Evolutionary conservation across 2,797 vertebrate genomes (phyloP), one percentile per base, ranked within the genome.

Genomic region (Bucorvus abyssinicus): DNA sequence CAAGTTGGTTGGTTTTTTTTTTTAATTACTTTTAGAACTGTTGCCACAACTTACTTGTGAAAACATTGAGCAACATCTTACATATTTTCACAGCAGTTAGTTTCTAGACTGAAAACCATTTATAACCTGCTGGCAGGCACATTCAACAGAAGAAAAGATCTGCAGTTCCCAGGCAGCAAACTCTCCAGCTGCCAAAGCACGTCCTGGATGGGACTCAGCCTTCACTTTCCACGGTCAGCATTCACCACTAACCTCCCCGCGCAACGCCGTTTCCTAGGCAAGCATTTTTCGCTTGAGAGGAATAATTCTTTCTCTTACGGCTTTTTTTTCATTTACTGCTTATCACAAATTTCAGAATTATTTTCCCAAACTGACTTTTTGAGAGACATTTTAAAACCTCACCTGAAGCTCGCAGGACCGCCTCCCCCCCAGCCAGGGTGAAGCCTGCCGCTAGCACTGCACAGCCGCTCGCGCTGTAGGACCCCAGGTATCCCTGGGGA

Each of bases 131-230:
- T 42, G 42, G 61, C 44, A 60, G 11, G 6, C 56, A 19, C 26
- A 20, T 12, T n/a, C 17, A n/a, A 53, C 71, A 5, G 6, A 52
- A 49, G 30, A 32, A 45, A 26, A 36, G 21, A 36, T n/a, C 20
- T 49, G 55, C 11, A 60, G 29, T 19, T 47, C 29, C 29, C 10
- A 45, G 20, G 30, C 34, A 52, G 15, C 2, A n/a, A 75, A 12
- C 17, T 26, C 36, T 23, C 14, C 42, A 40, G 7, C 16, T 26
- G 60, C 61, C 27, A 15, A 22, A 78, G 14, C 16, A 24, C 0
- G 0, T 3, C 26, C 44, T n/a, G 49, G 23, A 10, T 0, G 1
- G 0, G 49, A 11, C 11, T 67, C 65, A 30, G 44, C 38, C 38
- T 40, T 40, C 38, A 40, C 38, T 40, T 40, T 12, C 38, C 38